Conservation (phyloP, 2,888 invertebrate species). For the Diarsia dahlii region DNA sequence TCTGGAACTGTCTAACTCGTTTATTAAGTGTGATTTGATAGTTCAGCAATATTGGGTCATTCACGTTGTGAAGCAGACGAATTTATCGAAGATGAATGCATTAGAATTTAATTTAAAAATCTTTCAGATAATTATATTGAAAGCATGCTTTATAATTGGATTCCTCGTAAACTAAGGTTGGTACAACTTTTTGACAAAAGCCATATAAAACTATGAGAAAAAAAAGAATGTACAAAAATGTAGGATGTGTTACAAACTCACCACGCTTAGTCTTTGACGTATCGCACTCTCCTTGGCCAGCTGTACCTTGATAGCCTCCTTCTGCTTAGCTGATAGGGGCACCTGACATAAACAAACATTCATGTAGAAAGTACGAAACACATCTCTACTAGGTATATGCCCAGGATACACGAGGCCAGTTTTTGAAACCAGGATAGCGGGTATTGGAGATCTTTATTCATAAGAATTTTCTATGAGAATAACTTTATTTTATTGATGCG, state of each 20-base stretch:
- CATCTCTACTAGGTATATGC: background rate
- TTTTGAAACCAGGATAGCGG: too few relatives aligned
- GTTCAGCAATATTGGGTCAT: background rate
- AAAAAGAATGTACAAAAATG: background rate
- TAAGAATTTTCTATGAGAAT: background rate
- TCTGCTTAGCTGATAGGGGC: constrained; percentile 95
- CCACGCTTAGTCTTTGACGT: constrained; percentile 92
- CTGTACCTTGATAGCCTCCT: constrained; percentile 97
- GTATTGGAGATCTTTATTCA: background rate
- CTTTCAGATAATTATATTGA: too few relatives aligned
- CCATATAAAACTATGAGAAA: too few relatives aligned
- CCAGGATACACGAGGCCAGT: too few relatives aligned
- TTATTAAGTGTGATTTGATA: background rate
- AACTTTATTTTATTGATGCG: background rate
- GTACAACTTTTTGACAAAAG: background rate
- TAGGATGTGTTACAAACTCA: constrained; percentile 75
- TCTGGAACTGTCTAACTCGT: background rate
- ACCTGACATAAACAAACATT: constrained; percentile 69
- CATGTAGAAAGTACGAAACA: background rate
- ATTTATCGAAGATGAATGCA: background rate
- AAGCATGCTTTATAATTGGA: background rate
- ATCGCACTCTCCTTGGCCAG: constrained; percentile 96
- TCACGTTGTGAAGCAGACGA: background rate
- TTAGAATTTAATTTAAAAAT: too few relatives aligned
- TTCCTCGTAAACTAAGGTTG: background rate